Conservation (phyloP, 2,113 vertebrate genomes). For the Herpailurus yagouaroundi region DNA sequence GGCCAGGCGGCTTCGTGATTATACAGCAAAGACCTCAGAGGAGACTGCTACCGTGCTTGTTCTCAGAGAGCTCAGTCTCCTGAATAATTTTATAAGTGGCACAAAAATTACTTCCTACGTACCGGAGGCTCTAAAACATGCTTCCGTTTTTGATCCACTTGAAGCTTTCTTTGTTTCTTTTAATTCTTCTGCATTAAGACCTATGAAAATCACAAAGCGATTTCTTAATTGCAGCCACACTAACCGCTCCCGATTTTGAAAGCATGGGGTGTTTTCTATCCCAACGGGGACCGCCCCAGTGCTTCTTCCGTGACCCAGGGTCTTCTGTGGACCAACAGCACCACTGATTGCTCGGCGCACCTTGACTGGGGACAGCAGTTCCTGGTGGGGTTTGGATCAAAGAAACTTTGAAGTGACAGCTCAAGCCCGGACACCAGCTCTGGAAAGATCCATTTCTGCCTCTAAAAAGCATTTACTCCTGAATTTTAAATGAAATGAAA, state of each 20-base stretch:
- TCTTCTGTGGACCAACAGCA: conserved; percentile 29
- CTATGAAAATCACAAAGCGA: background rate
- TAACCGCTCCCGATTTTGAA: background rate
- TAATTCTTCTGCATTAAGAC: conserved; percentile 45
- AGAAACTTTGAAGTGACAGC: conserved; percentile 65
- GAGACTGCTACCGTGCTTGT: too few species aligned
- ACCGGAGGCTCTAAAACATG: background rate
- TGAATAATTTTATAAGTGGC: conserved; percentile 34
- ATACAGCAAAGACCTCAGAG: background rate
- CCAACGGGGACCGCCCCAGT: background rate
- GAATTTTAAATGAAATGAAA: conserved; percentile 54
- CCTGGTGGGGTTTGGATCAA: conserved; percentile 44
- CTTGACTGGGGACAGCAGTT: conserved; percentile 47
- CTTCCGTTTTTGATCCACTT: conserved; percentile 25
- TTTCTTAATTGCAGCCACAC: conserved; percentile 38
- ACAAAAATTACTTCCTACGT: conserved; percentile 16
- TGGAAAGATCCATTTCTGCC: conserved; percentile 59
- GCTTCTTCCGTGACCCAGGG: background rate
- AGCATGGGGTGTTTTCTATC: background rate
- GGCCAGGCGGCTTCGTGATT: background rate
- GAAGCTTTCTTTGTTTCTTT: conserved; percentile 57
- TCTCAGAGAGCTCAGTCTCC: background rate
- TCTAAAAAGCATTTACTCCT: conserved; percentile 72
- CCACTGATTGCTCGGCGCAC: background rate
- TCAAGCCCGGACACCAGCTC: conserved; percentile 56